Evolutionary conservation across 2,113 vertebrate genomes (phyloP), one percentile per base, ranked within the genome.

Genomic region (Nothobranchius furzeri): DNA sequence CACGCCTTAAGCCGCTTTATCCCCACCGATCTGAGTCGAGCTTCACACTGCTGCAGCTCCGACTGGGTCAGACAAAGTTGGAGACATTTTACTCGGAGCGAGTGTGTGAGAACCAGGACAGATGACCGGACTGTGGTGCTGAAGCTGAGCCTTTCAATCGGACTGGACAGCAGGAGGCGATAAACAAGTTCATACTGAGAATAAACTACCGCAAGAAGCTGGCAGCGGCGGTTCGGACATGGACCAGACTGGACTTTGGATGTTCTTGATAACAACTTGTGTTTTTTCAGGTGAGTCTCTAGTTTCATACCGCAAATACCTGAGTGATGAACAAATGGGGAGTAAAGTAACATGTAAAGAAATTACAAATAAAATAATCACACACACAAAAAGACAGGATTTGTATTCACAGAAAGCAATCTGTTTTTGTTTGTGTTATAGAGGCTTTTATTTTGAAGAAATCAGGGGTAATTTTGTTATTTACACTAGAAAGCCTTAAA

Each of bases 1-100:
- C 83, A 87, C 87, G 83, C 83, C 68, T 76, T 91, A 91, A 91
- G 68, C 88, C 75, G 80, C 88, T 90, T 90, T 89, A 91, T 88
- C 86, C 80, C 69, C 68, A 58, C 57, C 80, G 58, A 88, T 82
- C 84, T 69, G 37, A 40, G 9, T 9, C 37, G 37, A 40, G 37
- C 7, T 7, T 68, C 65, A 68, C 55, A 56, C 74, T 64, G 78
- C 82, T 68, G 62, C 54, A 52, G 62, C 78, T 56, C 78, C 51
- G 56, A 6, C 12, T 46, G 70, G 52, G 78, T 59, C 42, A 24
- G 55, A 77, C 75, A 81, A 60, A 63, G 68, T 65, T 64, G 55
- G 54, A 70, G 4, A 45, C 7, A 61, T 48, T 15, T 54, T 13
- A 15, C 1, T 14, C 54, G 48, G 17, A 15, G 30, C 9, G 17